These are phyloP conservation scores for Patella depressa DNA, from an alignment of 2,888 invertebrate genomes.

Conservation along the genomic window DNA sequence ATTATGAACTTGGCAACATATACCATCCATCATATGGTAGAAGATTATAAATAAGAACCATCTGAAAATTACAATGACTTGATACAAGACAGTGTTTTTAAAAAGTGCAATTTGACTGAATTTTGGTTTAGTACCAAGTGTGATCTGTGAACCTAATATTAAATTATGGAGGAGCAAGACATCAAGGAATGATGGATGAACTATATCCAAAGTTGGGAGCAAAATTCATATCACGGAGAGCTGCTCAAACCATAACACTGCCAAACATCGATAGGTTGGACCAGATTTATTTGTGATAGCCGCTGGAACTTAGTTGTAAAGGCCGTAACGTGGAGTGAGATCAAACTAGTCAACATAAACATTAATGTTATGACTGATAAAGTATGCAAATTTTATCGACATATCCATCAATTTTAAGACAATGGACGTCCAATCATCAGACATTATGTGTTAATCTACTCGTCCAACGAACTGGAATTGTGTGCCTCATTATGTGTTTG, in stretches of 20 bases:
- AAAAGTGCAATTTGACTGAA: too few species aligned
- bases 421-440: not conserved
- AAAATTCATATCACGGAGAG: too few species aligned
- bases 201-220: too few species aligned
- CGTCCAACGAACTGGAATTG: not conserved
- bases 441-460: not conserved
- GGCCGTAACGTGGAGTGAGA: slow-evolving; percentile 5
- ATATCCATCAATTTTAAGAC: not conserved
- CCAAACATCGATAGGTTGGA: slow-evolving; percentile 6
- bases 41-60: too few species aligned
- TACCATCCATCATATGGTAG: too few species aligned
- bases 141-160: too few species aligned
- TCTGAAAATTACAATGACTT: too few species aligned
- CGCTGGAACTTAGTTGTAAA: not conserved
- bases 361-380: not conserved
- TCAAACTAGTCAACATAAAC: slow-evolving; percentile 7
- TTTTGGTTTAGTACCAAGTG: too few species aligned
- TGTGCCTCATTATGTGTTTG: slow-evolving; percentile 8
- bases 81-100: too few species aligned
- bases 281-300: not conserved
- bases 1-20: too few species aligned
- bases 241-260: not conserved
- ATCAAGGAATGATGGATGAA: too few species aligned
- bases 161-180: too few species aligned
- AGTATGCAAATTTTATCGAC: not conserved